Percentiles rank a stretch among this genome's conserved stretches.
phyloP scores from a whole-genome alignment of 2,113 vertebrate species.

The Larimichthys crocea region DNA sequence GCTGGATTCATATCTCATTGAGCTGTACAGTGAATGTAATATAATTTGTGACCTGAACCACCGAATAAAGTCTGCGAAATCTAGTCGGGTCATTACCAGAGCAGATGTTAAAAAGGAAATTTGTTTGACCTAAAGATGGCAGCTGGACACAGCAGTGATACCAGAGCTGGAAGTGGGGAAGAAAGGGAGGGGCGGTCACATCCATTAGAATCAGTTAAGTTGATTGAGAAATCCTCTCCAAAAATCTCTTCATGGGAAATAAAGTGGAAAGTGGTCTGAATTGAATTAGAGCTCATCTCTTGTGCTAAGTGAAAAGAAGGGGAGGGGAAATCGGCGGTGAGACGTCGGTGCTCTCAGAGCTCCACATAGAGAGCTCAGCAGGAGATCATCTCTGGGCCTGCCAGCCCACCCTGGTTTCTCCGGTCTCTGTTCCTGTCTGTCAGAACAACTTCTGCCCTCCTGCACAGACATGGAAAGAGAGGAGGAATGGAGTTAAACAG shows the following conservation, averaged over 20 bases:
- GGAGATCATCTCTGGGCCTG: slow-evolving; percentile 22
- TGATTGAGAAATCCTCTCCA: slow-evolving; percentile 45
- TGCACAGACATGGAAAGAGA: background rate
- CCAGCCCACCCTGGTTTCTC: slow-evolving; percentile 6
- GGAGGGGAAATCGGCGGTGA: background rate
- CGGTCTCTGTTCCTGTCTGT: slow-evolving; percentile 32
- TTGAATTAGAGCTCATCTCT: slow-evolving; percentile 56
- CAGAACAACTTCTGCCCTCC: slow-evolving; percentile 25
- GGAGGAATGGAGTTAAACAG: background rate
- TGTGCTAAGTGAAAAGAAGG: slow-evolving; percentile 32
- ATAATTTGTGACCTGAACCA: slow-evolving; percentile 38
- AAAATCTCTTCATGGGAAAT: slow-evolving; percentile 49
- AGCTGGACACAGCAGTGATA: slow-evolving; percentile 42
- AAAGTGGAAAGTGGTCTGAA: slow-evolving; percentile 58
- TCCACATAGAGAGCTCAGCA: slow-evolving; percentile 34
- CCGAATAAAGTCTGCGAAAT: slow-evolving; percentile 12
- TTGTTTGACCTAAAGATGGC: slow-evolving; percentile 61
- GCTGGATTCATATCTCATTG: slow-evolving; percentile 25
- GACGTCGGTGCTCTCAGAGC: slow-evolving; percentile 11
- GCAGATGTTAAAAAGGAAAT: slow-evolving; percentile 58
- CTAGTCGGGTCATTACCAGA: slow-evolving; percentile 15
- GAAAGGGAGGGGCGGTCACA: slow-evolving; percentile 9
- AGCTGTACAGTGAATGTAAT: slow-evolving; percentile 31
- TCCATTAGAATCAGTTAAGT: slow-evolving; percentile 58
- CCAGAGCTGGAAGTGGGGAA: slow-evolving; percentile 20